A percentile compares a stretch with the other conserved stretches of the same genome.
phyloP scores from a whole-genome alignment of 2,888 invertebrate species.

The Leptinotarsa haldemani region DNA sequence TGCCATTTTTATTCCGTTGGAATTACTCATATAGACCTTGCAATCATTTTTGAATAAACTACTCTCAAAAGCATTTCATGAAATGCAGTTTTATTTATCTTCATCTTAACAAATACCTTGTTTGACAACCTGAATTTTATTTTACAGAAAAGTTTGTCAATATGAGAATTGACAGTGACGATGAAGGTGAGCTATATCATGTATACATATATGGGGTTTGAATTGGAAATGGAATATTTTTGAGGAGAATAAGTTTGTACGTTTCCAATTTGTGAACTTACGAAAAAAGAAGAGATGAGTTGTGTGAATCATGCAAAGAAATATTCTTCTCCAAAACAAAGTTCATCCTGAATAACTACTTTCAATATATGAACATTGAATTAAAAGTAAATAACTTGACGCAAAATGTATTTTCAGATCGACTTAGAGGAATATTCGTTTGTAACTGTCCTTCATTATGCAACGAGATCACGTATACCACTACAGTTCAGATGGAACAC shows the following conservation, averaged over 20 bases:
- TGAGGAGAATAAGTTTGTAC: background rate
- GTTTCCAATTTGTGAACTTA: background rate
- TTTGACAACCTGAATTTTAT: background rate
- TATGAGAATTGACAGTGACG: background rate
- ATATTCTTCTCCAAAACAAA: no score
- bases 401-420: background rate
- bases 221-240: background rate
- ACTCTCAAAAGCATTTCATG: no score
- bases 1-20: no score
- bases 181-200: background rate
- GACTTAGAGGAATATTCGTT: background rate
- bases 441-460: slow-evolving; percentile 40
- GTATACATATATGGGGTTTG: no score
- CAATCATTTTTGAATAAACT: no score
- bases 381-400: background rate
- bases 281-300: no score
- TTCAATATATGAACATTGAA: background rate
- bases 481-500: slow-evolving; percentile 5
- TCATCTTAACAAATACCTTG: background rate
- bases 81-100: background rate
- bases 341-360: no score
- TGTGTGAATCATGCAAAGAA: no score
- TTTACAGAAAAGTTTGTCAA: slow-evolving; percentile 3
- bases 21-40: no score
- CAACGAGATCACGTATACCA: slow-evolving; percentile 36